phyloP scores from a whole-genome alignment of 1,140 invertebrate genomes.

The Sesamia nonagrioides region DNA sequence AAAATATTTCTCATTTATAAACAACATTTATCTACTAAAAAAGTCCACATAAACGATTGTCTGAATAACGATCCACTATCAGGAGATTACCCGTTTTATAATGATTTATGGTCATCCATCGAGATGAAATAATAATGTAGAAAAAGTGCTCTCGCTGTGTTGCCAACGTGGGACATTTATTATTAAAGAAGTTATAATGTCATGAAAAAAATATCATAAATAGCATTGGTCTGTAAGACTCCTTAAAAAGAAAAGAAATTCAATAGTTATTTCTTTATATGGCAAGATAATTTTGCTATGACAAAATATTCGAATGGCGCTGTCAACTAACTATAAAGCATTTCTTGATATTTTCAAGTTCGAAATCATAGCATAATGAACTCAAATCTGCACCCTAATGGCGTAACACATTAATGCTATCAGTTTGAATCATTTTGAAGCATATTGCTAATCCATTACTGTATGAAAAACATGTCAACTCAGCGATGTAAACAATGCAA shows the following conservation, averaged over 20 bases:
- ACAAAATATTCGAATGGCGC: no score
- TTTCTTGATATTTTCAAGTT: no score
- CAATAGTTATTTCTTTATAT: no score
- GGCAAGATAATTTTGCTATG: no score
- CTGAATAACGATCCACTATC: constrained; percentile 30
- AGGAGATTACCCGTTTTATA: constrained; percentile 41
- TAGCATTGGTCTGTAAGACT: background rate
- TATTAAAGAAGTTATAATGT: constrained; percentile 16
- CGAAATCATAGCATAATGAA: no score
- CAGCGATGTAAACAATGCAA: no score
- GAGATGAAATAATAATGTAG: constrained; percentile 43
- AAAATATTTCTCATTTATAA: constrained; percentile 36
- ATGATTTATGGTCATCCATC: constrained; percentile 44
- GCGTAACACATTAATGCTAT: no score
- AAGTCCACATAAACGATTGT: constrained; percentile 40
- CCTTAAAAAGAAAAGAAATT: background rate
- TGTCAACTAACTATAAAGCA: no score
- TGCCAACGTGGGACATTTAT: constrained; percentile 30
- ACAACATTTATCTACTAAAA: constrained; percentile 39
- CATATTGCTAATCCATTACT: no score
- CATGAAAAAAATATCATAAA: background rate
- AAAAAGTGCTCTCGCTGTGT: constrained; percentile 36
- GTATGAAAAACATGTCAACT: no score
- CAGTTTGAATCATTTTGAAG: no score
- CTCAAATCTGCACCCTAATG: no score